A percentile compares a stretch with the other conserved stretches of the same genome.
Conservation (phyloP, 2,888 invertebrate species). For the Myopa tessellatipennis region DNA sequence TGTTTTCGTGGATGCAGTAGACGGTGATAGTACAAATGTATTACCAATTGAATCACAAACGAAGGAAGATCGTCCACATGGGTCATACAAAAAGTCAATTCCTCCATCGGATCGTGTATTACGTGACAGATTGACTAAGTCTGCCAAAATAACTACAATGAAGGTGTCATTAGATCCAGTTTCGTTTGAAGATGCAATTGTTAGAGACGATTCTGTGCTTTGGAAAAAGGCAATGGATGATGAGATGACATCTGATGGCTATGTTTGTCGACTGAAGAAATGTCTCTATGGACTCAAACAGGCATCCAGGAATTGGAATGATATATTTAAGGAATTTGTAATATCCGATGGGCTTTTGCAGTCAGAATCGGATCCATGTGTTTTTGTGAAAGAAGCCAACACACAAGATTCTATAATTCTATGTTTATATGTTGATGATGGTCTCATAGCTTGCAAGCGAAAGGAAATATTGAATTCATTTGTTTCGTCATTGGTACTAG, state of each 20-base stretch:
- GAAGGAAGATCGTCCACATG: constrained; percentile 5
- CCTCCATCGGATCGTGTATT: constrained; percentile 23
- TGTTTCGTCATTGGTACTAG: not conserved
- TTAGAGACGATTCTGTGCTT: constrained; percentile 30
- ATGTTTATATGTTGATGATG: constrained; percentile 50
- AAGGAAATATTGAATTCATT: constrained; percentile 20
- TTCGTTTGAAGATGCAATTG: not conserved
- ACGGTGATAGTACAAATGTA: constrained; percentile 32
- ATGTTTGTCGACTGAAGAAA: constrained; percentile 42
- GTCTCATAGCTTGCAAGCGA: constrained; percentile 42
- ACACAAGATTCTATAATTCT: constrained; percentile 42
- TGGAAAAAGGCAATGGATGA: constrained; percentile 85
- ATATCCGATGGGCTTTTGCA: constrained; percentile 24
- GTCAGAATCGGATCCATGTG: constrained; percentile 32
- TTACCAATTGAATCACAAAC: constrained; percentile 28
- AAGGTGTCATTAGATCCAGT: constrained; percentile 31
- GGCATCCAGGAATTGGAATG: constrained; percentile 37
- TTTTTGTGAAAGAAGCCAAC: constrained; percentile 1
- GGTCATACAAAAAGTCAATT: constrained; percentile 9
- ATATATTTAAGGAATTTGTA: constrained; percentile 32
- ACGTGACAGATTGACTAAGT: not conserved
- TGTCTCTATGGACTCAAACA: constrained; percentile 44
- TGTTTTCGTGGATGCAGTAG: constrained; percentile 26
- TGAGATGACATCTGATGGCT: constrained; percentile 71
- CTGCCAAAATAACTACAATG: not conserved